These are phyloP conservation scores for Drosophila burlai DNA, from an alignment of 1,140 invertebrate species.

Conservation along the genomic window DNA sequence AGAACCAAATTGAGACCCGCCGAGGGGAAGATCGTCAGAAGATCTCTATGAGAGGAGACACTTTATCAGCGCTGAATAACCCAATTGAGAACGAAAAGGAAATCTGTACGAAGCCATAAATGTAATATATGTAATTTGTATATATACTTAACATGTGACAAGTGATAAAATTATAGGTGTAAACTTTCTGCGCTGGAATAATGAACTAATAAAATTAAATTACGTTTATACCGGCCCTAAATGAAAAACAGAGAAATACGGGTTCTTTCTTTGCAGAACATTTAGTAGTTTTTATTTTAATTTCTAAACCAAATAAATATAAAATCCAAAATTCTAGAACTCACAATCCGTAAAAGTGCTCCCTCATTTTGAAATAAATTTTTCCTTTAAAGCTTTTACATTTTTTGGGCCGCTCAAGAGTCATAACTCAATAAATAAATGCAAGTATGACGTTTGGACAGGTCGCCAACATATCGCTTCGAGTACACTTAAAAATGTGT, in stretches of 20 bases:
- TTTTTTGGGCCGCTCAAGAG: slow-evolving; percentile 18
- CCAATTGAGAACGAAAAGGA: background rate
- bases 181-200: no score
- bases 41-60: background rate
- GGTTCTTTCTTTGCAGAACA: no score
- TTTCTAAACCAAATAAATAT: background rate
- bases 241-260: no score
- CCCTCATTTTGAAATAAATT: slow-evolving; percentile 4
- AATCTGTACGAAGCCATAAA: background rate
- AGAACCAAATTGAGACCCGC: slow-evolving; percentile 25
- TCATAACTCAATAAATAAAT: slow-evolving; percentile 81
- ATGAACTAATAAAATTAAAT: no score
- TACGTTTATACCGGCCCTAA: no score
- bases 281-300: no score
- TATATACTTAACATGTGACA: background rate
- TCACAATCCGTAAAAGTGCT: background rate
- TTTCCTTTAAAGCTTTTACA: slow-evolving; percentile 4
- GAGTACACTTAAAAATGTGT: slow-evolving; percentile 70
- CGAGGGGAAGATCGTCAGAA: slow-evolving; percentile 7
- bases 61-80: background rate
- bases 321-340: background rate
- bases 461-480: slow-evolving; percentile 68
- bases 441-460: slow-evolving; percentile 73
- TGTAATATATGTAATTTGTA: background rate
- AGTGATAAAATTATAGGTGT: no score